These are phyloP conservation scores for Nemapogon koenigi DNA, from an alignment of 2,888 invertebrate genomes.

Conservation along the genomic window DNA sequence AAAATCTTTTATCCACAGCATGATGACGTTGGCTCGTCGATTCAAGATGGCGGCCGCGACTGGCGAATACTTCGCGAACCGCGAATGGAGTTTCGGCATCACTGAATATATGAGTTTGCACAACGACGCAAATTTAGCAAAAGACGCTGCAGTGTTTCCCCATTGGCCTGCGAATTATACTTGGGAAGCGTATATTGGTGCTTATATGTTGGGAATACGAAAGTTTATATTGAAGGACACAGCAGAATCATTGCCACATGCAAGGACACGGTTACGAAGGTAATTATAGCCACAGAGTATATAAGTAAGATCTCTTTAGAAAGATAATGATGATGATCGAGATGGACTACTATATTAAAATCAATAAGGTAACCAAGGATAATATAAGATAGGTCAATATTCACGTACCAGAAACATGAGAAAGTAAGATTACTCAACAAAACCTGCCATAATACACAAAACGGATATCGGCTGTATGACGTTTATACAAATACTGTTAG, in stretches of 20 bases:
- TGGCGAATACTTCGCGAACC: constrained; percentile 84
- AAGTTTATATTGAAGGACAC: constrained; percentile 82
- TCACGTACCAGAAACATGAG: no score
- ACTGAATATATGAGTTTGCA: constrained; percentile 67
- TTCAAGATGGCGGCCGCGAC: constrained; percentile 79
- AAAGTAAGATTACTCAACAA: no score
- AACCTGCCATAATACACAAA: no score
- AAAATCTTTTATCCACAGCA: no score
- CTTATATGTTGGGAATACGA: constrained; percentile 85
- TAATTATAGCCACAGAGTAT: constrained; percentile 29
- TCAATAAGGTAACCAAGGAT: no score
- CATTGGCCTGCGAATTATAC: constrained; percentile 67
- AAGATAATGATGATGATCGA: not conserved
- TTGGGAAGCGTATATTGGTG: constrained; percentile 82
- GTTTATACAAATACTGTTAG: no score
- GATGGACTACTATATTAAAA: no score
- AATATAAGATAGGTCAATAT: no score
- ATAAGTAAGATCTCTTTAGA: not conserved
- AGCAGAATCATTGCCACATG: constrained; percentile 67
- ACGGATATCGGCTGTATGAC: no score
- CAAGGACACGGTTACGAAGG: constrained; percentile 71
- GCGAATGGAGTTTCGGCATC: constrained; percentile 82
- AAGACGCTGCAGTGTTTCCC: constrained; percentile 68
- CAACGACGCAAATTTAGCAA: constrained; percentile 50
- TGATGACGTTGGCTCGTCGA: constrained; percentile 83